Conservation (phyloP, 2,113 vertebrate genomes). For the Sterna hirundo region DNA sequence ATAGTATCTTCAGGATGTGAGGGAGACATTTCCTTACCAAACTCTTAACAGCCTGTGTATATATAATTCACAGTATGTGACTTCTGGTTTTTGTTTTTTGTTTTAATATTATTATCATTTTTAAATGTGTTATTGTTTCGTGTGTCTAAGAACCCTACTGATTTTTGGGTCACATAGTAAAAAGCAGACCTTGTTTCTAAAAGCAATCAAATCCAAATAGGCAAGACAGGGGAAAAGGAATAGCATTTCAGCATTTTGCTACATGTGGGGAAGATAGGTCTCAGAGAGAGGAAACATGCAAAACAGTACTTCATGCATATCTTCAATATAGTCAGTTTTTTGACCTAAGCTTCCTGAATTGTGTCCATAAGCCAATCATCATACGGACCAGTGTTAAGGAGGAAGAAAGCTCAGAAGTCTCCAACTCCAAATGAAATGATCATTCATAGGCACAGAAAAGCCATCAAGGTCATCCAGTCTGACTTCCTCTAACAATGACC, state of each 20-base stretch:
- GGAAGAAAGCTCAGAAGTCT: not conserved
- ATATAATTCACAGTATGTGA: not conserved
- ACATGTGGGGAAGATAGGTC: not conserved
- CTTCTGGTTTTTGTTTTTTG: too few species aligned
- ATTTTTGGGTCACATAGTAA: not conserved
- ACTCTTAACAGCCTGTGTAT: not conserved
- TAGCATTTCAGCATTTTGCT: not conserved
- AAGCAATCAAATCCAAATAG: not conserved
- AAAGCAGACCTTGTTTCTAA: not conserved
- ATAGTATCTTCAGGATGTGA: not conserved
- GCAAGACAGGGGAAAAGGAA: not conserved
- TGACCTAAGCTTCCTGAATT: not conserved
- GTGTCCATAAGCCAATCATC: accelerated
- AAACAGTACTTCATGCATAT: not conserved
- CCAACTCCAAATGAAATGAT: not conserved
- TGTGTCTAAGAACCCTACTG: not conserved
- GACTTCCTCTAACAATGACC: not conserved
- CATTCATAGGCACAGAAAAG: not conserved
- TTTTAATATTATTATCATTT: not conserved
- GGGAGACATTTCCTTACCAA: not conserved
- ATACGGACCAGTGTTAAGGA: not conserved
- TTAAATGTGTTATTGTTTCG: accelerated
- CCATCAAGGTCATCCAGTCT: not conserved
- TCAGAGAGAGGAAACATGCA: not conserved
- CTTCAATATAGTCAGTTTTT: accelerated